phyloP scores from a whole-genome alignment of 2,888 invertebrate genomes.

The Lithodes maja region DNA sequence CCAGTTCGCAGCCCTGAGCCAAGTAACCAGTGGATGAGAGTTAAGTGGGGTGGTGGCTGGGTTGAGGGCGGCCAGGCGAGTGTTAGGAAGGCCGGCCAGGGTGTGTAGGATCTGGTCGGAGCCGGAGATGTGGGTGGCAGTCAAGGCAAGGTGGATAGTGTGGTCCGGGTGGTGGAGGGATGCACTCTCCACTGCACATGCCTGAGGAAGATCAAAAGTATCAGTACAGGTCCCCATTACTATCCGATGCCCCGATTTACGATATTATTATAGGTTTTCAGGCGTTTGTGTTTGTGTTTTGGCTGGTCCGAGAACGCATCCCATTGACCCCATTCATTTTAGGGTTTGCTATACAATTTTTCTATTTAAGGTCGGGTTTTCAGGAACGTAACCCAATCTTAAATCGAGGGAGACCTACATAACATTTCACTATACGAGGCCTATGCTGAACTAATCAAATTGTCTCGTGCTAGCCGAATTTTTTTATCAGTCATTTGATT shows the following conservation, averaged over 20 bases:
- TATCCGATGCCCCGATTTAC: not conserved
- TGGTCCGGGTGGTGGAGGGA: slow-evolving; percentile 32
- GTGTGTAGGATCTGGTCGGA: slow-evolving; percentile 37
- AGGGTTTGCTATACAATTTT: no score
- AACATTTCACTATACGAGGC: no score
- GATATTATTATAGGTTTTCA: not conserved
- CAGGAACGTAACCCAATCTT: no score
- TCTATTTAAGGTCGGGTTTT: no score
- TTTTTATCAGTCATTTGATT: no score
- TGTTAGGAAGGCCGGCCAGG: slow-evolving; percentile 22
- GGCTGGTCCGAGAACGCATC: no score
- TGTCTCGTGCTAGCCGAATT: no score
- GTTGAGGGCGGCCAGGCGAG: slow-evolving; percentile 23
- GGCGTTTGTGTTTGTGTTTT: not conserved
- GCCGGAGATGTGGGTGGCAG: slow-evolving; percentile 29
- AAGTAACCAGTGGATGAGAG: slow-evolving; percentile 12
- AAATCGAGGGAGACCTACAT: no score
- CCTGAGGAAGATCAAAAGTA: not conserved
- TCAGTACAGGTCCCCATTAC: not conserved
- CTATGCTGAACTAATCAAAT: no score
- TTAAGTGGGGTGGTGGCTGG: not conserved
- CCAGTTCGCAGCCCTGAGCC: slow-evolving; percentile 37
- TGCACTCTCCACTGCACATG: slow-evolving; percentile 31
- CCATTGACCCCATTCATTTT: no score
- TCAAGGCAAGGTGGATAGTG: slow-evolving; percentile 34